Evolutionary conservation across 2,888 invertebrate species (phyloP).

Genomic region (Lampropteryx suffumata): DNA sequence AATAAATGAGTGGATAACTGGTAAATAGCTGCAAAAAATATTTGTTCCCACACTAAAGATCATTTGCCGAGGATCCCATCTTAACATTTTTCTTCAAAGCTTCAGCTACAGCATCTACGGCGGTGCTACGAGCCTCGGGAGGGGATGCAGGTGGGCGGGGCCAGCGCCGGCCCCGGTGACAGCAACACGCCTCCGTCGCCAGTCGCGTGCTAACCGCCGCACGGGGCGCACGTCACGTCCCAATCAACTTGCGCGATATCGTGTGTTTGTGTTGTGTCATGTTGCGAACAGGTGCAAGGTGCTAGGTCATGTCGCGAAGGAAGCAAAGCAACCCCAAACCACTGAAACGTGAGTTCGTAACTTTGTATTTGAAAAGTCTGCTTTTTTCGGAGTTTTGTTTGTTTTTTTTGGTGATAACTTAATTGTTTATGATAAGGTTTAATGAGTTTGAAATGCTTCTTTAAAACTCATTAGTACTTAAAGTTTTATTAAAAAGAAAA

Average conservation of each 20-base stretch:
- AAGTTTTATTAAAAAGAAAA: too few relatives aligned
- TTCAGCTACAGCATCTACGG: slow-evolving; percentile 40
- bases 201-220: slow-evolving; percentile 57
- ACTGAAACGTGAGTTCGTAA: slow-evolving; percentile 91
- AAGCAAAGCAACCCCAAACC: slow-evolving; percentile 98
- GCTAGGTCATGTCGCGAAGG: slow-evolving; percentile 92
- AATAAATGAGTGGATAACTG: too few relatives aligned
- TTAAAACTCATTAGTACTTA: too few relatives aligned
- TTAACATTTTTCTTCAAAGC: slow-evolving; percentile 11
- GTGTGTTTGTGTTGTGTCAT: slow-evolving; percentile 63
- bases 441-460: too few relatives aligned
- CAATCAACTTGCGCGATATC: slow-evolving; percentile 17
- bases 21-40: too few relatives aligned
- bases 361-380: slow-evolving; percentile 1
- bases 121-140: slow-evolving; percentile 37
- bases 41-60: too few relatives aligned
- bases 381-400: neutral
- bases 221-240: slow-evolving; percentile 42
- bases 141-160: slow-evolving; percentile 54
- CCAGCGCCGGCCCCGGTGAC: slow-evolving; percentile 45
- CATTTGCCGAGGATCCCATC: too few relatives aligned
- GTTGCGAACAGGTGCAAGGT: slow-evolving; percentile 58
- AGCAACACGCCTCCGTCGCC: slow-evolving; percentile 45
- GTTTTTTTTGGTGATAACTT: neutral
- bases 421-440: too few relatives aligned